These are phyloP conservation scores for Buathra laborator DNA, from an alignment of 2,888 invertebrate genomes.

Conservation along the genomic window DNA sequence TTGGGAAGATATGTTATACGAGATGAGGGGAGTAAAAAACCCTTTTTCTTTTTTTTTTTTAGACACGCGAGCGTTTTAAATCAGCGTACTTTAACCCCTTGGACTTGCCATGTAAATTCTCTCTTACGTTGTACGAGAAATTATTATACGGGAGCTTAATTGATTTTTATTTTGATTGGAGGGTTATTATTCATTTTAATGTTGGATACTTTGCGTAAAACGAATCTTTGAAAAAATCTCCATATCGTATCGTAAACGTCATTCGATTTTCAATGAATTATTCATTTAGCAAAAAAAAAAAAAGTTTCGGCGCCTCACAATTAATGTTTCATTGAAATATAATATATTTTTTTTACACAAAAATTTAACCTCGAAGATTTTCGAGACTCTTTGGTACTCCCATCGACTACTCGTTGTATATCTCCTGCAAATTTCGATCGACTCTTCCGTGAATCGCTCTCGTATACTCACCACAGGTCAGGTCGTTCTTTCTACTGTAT, in stretches of 20 bases:
- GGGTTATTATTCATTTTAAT: neutral
- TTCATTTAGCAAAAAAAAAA: too few species aligned
- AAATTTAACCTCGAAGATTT: neutral
- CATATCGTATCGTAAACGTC: neutral
- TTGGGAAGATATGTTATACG: slow-evolving; percentile 34
- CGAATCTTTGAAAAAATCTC: neutral
- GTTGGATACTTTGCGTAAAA: neutral
- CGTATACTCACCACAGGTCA: slow-evolving; percentile 6
- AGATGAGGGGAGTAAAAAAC: neutral
- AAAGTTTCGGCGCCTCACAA: too few species aligned
- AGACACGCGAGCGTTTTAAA: slow-evolving; percentile 3
- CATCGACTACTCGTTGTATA: neutral
- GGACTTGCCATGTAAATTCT: slow-evolving; percentile 19
- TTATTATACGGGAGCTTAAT: neutral
- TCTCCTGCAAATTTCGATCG: slow-evolving; percentile 34
- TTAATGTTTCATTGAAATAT: too few species aligned
- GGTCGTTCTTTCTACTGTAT: slow-evolving; percentile 21
- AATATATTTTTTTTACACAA: neutral
- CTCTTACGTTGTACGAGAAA: neutral
- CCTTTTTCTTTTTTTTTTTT: slow-evolving; percentile 21
- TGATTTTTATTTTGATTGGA: neutral
- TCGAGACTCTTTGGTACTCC: neutral
- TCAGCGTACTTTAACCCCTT: slow-evolving; percentile 19
- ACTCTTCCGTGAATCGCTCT: slow-evolving; percentile 33
- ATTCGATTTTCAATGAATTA: too few species aligned